Evolutionary conservation across 2,113 vertebrate species (phyloP).

Genomic region (Grammomys dolichurus): DNA sequence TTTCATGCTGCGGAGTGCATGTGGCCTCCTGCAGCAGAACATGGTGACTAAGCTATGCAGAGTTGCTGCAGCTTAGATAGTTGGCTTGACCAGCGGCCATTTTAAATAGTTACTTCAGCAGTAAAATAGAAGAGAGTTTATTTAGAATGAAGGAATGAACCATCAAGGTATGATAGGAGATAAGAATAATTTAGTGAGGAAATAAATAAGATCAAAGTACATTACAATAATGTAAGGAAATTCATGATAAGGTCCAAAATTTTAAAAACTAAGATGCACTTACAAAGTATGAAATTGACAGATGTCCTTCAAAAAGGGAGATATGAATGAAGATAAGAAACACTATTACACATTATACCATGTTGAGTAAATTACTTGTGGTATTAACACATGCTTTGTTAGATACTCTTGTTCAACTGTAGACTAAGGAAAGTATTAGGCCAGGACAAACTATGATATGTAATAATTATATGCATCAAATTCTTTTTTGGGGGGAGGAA

Average conservation of each 20-base stretch:
- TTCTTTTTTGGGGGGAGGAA: not conserved
- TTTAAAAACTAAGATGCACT: not conserved
- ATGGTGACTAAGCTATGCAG: too few relatives aligned
- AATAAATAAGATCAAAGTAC: not conserved
- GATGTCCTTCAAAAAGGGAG: not conserved
- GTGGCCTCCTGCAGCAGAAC: too few relatives aligned
- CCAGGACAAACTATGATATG: not conserved
- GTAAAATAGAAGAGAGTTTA: not conserved
- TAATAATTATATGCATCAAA: not conserved
- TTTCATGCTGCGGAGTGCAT: too few relatives aligned
- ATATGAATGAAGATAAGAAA: not conserved
- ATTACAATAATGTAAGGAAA: not conserved
- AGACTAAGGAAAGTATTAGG: not conserved
- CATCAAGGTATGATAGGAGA: not conserved
- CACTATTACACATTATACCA: not conserved
- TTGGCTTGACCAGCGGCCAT: too few relatives aligned
- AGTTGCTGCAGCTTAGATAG: too few relatives aligned
- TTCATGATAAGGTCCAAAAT: not conserved
- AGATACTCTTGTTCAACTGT: too few relatives aligned
- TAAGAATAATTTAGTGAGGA: not conserved
- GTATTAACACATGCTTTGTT: not conserved
- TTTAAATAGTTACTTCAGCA: too few relatives aligned
- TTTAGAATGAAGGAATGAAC: not conserved
- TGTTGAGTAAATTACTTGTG: not conserved
- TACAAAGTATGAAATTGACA: not conserved